Evolutionary conservation across 2,888 invertebrate species (phyloP).

Genomic region (Crematogaster levior): DNA sequence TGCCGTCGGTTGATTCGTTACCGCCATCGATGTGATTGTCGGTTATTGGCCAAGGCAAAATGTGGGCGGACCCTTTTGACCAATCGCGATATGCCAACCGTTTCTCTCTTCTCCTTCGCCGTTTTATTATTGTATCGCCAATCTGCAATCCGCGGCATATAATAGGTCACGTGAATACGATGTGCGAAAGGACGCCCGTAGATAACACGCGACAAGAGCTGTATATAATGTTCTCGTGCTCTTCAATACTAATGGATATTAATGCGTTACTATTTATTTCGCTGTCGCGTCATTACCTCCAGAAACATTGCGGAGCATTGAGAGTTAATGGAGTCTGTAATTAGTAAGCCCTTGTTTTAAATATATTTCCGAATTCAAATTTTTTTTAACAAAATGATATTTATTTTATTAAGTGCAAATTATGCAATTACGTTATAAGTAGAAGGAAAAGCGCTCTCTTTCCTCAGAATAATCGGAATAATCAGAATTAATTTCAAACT

Average conservation of each 20-base stretch:
- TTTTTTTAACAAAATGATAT: background rate
- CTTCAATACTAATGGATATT: constrained; percentile 33
- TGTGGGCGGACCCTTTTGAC: constrained; percentile 24
- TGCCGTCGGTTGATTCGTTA: constrained; percentile 63
- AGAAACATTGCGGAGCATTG: background rate
- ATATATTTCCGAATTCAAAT: background rate
- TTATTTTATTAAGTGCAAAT: background rate
- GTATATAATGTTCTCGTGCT: constrained; percentile 1
- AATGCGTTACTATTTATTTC: constrained; percentile 15
- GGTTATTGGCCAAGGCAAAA: constrained; percentile 53
- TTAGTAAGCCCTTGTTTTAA: background rate
- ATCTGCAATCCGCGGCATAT: constrained; percentile 58
- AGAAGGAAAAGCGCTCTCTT: background rate
- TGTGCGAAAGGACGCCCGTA: constrained; percentile 32
- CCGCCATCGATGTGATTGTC: background rate
- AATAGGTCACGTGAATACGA: constrained; percentile 53
- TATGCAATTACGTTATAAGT: too few relatives aligned
- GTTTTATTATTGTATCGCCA: constrained; percentile 49
- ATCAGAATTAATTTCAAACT: background rate
- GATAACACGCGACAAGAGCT: constrained; percentile 25
- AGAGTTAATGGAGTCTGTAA: background rate
- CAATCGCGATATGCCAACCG: constrained; percentile 53
- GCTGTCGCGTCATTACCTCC: background rate
- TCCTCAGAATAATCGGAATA: background rate
- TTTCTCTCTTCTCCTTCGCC: background rate